Base-by-base conservation (phyloP, 2,797 vertebrate species). In the Parambassis ranga region DNA sequence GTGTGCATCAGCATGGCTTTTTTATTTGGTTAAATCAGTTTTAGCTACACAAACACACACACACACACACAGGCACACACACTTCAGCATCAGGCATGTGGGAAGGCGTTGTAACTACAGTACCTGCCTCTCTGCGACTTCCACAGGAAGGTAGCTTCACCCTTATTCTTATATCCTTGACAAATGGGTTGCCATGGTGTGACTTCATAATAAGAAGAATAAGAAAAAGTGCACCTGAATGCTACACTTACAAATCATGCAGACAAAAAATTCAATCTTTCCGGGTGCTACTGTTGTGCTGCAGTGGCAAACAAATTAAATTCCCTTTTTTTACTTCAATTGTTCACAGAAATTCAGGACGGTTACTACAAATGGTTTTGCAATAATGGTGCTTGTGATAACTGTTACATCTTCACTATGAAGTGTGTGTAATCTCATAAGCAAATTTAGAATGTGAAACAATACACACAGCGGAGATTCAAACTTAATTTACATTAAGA, bases 21-120 rank as follows among this genome's bases (percentile, higher is more conserved):
- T 61, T 44, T 72, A 86, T 91, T 91, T 90, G 87, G 85, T 87
- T 81, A 75, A 52, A 55, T 72, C 56, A 9, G 44, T 58, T 59
- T 64, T 36, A 41, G 56, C 48, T 71, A n/a, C n/a, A n/a, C n/a
- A n/a, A n/a, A n/a, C n/a, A n/a, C 16, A 20, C 31, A 11, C 3
- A 6, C 38, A 36, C 19, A 23, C 41, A 3, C n/a, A n/a, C 16
- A 20, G 31, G 11, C 3, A 6, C 38, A 36, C 19, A 23, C 41
- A 3, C n/a, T 11, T 8, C 30, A 67, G 28, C 32, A 58, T 35
- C 24, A 36, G 38, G 42, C 4, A 3, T 51, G 55, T 35, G 18
- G 5, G 48, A 27, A 53, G 37, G 48, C 1, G 11, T 1, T 13
- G 28, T 32, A 55, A 48, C 52, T 19, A 39, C 10, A 14, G 16